Conservation (phyloP, 2,113 vertebrate species). For the Clarias gariepinus region DNA sequence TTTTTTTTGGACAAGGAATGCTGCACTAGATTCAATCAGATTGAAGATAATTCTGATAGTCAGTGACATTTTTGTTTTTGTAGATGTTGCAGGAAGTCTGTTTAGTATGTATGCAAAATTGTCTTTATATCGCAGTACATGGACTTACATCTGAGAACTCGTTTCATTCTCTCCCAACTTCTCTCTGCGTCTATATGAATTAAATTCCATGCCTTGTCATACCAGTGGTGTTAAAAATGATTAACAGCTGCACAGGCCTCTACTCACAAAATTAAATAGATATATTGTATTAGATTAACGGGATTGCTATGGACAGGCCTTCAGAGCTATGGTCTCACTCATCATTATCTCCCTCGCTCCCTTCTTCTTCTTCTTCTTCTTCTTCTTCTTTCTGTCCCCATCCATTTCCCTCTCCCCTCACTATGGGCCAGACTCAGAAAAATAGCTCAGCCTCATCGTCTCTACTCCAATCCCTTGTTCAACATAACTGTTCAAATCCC, state of each 20-base stretch:
- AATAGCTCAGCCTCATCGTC: constrained; percentile 31
- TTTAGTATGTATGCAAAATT: background rate
- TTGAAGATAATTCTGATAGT: background rate
- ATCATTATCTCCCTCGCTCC: constrained; percentile 55
- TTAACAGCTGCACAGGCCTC: constrained; percentile 59
- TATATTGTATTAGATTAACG: constrained; percentile 72
- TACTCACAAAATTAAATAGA: constrained; percentile 68
- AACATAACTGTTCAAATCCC: constrained; percentile 14
- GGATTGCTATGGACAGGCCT: constrained; percentile 63
- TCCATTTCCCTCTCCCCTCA: background rate
- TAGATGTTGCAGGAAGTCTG: background rate
- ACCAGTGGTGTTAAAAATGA: constrained; percentile 65
- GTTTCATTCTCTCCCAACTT: constrained; percentile 16
- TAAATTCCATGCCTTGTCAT: constrained; percentile 55
- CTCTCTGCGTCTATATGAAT: constrained; percentile 30
- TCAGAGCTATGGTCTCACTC: constrained; percentile 65
- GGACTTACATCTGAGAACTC: background rate
- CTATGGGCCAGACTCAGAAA: constrained; percentile 25
- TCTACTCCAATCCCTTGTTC: background rate
- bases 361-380: constrained; percentile 8
- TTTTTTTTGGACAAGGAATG: background rate
- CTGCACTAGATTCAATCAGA: constrained; percentile 1
- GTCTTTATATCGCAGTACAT: background rate
- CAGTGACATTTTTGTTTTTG: background rate
- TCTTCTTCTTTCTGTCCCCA: constrained; percentile 7